phyloP scores from a whole-genome alignment of 1,140 invertebrate genomes.

The Apis mellifera region DNA sequence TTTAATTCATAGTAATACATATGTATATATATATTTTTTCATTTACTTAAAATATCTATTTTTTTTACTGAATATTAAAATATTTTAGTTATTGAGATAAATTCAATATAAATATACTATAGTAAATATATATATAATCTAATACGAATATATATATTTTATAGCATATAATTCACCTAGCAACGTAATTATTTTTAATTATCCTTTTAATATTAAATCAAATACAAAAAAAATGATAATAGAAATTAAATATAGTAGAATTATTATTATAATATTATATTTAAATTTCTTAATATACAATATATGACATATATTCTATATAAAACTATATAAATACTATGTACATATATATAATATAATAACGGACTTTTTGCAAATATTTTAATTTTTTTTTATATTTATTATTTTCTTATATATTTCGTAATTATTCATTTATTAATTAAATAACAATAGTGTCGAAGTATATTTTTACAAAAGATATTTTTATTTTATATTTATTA shows the following conservation, averaged over 20 bases:
- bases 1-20: neutral
- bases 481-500: neutral
- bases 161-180: too few species aligned
- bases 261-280: neutral
- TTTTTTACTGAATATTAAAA: too few species aligned
- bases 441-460: neutral
- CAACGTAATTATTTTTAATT: neutral
- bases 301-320: neutral
- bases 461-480: neutral
- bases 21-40: neutral
- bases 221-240: neutral
- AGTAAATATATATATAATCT: too few species aligned
- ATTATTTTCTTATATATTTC: neutral
- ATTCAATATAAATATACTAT: neutral
- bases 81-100: neutral
- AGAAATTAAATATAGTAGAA: too few species aligned
- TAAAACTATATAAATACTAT: neutral
- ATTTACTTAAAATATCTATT: neutral
- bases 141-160: too few species aligned
- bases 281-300: too few species aligned
- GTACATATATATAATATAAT: neutral
- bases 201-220: neutral
- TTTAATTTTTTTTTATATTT: neutral
- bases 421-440: neutral
- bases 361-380: neutral